Conservation (phyloP, 2,113 vertebrate genomes). For the Enhydra lutris region DNA sequence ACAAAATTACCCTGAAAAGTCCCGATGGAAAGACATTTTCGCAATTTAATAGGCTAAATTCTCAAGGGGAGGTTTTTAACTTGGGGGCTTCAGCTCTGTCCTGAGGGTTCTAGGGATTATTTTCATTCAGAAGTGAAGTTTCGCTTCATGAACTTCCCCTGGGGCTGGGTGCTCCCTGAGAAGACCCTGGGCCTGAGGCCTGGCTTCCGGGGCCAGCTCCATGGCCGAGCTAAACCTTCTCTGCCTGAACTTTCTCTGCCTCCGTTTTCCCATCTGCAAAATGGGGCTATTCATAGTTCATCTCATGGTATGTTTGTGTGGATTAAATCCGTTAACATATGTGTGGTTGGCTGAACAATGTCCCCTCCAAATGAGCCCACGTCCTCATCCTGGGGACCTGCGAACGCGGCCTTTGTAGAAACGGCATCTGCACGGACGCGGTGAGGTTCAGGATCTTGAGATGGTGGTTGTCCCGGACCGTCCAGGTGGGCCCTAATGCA, state of each 20-base stretch:
- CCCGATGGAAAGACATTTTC: background rate
- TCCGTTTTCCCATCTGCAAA: background rate
- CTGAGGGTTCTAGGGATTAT: background rate
- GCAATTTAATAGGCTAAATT: background rate
- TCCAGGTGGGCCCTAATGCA: background rate
- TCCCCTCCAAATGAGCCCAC: background rate
- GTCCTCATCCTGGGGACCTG: no score
- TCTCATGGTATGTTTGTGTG: background rate
- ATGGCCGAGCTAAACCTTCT: rapidly evolving
- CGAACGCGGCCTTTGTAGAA: background rate
- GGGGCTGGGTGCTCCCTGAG: no score
- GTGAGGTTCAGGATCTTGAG: background rate
- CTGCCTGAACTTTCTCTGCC: background rate
- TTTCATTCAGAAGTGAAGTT: background rate
- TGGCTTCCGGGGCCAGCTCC: background rate
- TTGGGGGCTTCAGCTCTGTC: background rate
- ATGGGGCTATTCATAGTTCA: background rate
- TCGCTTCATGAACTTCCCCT: background rate
- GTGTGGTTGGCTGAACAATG: background rate
- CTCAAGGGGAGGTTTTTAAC: background rate
- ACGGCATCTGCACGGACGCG: background rate
- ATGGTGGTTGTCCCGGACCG: background rate
- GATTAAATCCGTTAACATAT: background rate
- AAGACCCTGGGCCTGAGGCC: no score
- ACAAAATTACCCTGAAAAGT: background rate